phyloP scores from a whole-genome alignment of 2,888 invertebrate genomes.

The Stomorhina lunata region DNA sequence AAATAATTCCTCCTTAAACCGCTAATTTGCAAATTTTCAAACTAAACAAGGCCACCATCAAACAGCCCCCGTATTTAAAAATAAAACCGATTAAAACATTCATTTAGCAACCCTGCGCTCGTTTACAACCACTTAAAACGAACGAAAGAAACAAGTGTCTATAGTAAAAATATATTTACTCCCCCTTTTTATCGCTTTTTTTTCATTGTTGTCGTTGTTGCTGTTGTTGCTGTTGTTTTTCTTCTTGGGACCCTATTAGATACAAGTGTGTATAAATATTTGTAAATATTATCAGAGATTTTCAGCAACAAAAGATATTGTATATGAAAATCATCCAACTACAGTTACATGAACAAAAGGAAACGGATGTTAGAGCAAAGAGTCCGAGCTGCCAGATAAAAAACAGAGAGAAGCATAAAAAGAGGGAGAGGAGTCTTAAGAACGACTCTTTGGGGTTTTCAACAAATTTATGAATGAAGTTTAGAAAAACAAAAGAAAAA shows the following conservation, averaged over 20 bases:
- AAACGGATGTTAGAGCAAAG: constrained; percentile 38
- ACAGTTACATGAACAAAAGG: constrained; percentile 21
- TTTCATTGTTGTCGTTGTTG: no score
- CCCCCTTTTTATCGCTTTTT: constrained; percentile 32
- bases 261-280: constrained; percentile 26
- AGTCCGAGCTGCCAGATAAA: no score
- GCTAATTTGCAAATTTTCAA: no score
- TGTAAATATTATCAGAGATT: constrained; percentile 37
- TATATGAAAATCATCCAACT: neutral
- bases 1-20: no score
- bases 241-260: neutral
- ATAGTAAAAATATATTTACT: constrained; percentile 33
- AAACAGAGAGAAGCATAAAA: neutral
- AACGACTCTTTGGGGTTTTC: neutral
- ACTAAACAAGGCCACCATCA: no score
- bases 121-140: constrained; percentile 18
- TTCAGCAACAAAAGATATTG: neutral
- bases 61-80: no score
- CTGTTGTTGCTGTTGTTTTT: neutral
- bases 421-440: neutral
- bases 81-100: no score
- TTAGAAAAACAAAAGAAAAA: neutral
- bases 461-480: constrained; percentile 34
- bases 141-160: constrained; percentile 23
- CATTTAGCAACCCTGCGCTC: neutral